Evolutionary conservation across 2,888 invertebrate genomes (phyloP), one percentile per base, ranked within the genome.

Genomic region (Pseudoips prasinana): DNA sequence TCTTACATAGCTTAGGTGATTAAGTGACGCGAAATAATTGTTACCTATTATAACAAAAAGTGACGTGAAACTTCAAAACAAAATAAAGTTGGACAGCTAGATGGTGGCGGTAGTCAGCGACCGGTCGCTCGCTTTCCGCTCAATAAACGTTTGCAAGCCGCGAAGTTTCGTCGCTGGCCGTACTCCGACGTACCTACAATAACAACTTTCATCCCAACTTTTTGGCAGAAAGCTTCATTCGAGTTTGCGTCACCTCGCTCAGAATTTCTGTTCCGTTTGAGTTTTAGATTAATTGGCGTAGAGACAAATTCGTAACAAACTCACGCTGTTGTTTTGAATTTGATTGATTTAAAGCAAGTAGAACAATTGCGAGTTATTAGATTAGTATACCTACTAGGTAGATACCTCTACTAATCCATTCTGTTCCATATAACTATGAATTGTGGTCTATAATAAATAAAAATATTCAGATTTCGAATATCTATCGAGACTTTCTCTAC

Each of bases 151-250:
- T 65, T 33, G 54, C 54, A 46, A 46, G 55, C 58, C 56, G 53
- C 50, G 49, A 57, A 59, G 67, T 58, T 64, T 64, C 43, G 39
- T 48, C 39, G 35, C 35, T 52, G 50, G 48, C 46, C 56, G 53
- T 46, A 33, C 52, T 39, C 45, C 39, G 35, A 33, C 46, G 47
- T 56, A 50, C 47, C 52, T 50, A 54, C 63, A 70, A 67, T 65
- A 64, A 65, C 57, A 67, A 68, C 60, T 63, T 67, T 53, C 56
- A 51, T 61, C 54, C 46, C 50, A 71, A 73, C 66, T 73, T 74
- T 73, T 64, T 60, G 62, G 58, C 61, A 56, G 62, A 55, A 58
- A 46, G 57, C 56, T 57, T 59, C 45, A 58, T 53, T 56, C 40
- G 39, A 53, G 47, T 56, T 57, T 53, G 42, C 48, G 55, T 61